These are phyloP conservation scores for Atta texana DNA, from an alignment of 1,140 invertebrate genomes.

Conservation along the genomic window DNA sequence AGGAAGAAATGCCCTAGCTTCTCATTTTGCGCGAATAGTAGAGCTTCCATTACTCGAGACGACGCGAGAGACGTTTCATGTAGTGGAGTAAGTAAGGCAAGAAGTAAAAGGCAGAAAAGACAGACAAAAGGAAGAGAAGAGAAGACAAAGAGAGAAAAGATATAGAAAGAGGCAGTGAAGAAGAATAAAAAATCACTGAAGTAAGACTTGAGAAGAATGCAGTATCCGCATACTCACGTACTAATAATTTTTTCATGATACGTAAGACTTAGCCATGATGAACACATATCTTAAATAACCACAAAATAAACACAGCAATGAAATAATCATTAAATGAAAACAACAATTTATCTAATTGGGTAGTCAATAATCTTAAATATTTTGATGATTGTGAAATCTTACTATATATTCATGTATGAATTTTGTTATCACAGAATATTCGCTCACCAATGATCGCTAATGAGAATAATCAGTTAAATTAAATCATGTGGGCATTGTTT, in stretches of 20 bases:
- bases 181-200: slow-evolving; percentile 1
- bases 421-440: slow-evolving; percentile 10
- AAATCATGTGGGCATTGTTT: not conserved
- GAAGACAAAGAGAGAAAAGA: not conserved
- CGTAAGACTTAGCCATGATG: not conserved
- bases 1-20: slow-evolving; percentile 56
- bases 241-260: slow-evolving; percentile 54
- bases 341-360: not conserved
- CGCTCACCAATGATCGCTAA: not conserved
- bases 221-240: slow-evolving; percentile 5
- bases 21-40: slow-evolving; percentile 47
- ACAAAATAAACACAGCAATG: slow-evolving; percentile 17
- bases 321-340: slow-evolving; percentile 19
- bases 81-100: not conserved
- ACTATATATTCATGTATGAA: not conserved
- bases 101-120: slow-evolving; percentile 22
- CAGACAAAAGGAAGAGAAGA: not conserved
- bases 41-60: slow-evolving; percentile 54
- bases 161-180: not conserved
- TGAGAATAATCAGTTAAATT: not conserved
- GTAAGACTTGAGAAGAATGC: not conserved
- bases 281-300: slow-evolving; percentile 30
- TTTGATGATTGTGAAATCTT: not conserved
- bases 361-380: slow-evolving; percentile 42
- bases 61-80: slow-evolving; percentile 47